Conservation (phyloP, 2,797 vertebrate genomes). For the Crocidura indochinensis region DNA sequence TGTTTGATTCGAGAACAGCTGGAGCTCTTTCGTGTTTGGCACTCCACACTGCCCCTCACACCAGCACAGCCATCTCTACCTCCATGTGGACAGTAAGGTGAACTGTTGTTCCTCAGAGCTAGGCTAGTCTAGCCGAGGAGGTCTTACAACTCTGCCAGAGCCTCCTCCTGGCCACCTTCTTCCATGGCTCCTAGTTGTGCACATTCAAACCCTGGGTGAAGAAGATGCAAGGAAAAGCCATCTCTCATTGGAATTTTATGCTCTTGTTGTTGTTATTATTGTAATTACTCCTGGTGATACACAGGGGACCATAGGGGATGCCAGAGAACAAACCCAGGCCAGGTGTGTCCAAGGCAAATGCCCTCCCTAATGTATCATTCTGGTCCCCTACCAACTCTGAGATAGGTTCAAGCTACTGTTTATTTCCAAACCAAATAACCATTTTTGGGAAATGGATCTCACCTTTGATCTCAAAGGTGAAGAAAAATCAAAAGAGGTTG, state of each 20-base stretch:
- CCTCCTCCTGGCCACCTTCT: neutral
- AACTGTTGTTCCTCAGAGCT: neutral
- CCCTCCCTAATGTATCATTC: too few species aligned
- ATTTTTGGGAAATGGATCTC: neutral
- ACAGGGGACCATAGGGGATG: too few species aligned
- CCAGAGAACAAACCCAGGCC: too few species aligned
- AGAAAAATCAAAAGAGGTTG: constrained; percentile 11
- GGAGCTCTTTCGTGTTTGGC: neutral
- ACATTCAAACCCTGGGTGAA: neutral
- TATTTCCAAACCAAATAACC: neutral
- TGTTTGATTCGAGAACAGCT: neutral
- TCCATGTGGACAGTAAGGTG: neutral
- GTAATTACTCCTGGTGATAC: too few species aligned
- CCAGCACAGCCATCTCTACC: neutral
- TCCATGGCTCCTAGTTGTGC: neutral
- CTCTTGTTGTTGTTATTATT: too few species aligned
- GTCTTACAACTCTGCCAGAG: neutral
- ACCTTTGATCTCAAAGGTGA: constrained; percentile 31
- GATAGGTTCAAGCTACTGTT: neutral
- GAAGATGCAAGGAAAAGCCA: neutral
- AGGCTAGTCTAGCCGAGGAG: too few species aligned
- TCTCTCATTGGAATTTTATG: constrained; percentile 1
- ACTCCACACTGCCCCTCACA: neutral
- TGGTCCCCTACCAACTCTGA: neutral
- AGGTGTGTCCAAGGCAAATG: too few species aligned